phyloP scores from a whole-genome alignment of 1,140 invertebrate species.

The Oppia nitens region DNA sequence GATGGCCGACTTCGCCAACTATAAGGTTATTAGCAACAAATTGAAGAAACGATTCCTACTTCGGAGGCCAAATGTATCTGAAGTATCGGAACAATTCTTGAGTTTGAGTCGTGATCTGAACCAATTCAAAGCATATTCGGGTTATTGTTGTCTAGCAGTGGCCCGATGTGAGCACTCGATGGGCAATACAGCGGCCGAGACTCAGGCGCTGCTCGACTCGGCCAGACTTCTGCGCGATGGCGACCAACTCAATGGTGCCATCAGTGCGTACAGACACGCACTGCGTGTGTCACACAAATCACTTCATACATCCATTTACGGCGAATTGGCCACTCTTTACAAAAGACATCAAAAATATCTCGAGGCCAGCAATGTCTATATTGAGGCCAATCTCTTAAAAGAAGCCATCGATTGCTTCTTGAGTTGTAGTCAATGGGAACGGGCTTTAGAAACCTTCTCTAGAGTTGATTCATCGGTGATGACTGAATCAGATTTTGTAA shows the following conservation, averaged over 20 bases:
- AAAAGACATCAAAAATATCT: not conserved
- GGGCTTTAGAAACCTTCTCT: not conserved
- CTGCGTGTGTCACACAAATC: not conserved
- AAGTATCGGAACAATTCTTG: conserved; percentile 9
- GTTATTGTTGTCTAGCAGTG: conserved; percentile 15
- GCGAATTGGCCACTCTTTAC: conserved; percentile 10
- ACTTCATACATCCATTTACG: not conserved
- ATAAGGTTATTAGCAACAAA: conserved; percentile 3
- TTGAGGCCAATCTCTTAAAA: conserved; percentile 8
- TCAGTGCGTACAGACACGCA: conserved; percentile 14
- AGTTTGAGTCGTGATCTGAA: conserved; percentile 7
- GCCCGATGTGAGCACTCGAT: conserved; percentile 15
- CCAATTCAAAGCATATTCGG: conserved; percentile 13
- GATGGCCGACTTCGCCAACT: conserved; percentile 15
- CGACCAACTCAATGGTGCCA: conserved; percentile 15
- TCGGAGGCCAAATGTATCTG: conserved; percentile 13
- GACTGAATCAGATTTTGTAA: conserved; percentile 7
- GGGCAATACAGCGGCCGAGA: conserved; percentile 2
- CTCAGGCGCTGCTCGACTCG: conserved; percentile 9
- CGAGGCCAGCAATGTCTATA: conserved; percentile 8
- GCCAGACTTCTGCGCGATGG: conserved; percentile 9
- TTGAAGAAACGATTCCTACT: conserved; percentile 15
- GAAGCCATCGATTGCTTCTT: conserved; percentile 13
- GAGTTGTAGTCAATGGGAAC: not conserved
- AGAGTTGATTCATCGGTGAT: not conserved